Percentiles rank a stretch among this genome's conserved stretches.
These are phyloP conservation scores for Actenoides hombroni DNA, from an alignment of 2,113 vertebrate genomes.

Conservation along the genomic window DNA sequence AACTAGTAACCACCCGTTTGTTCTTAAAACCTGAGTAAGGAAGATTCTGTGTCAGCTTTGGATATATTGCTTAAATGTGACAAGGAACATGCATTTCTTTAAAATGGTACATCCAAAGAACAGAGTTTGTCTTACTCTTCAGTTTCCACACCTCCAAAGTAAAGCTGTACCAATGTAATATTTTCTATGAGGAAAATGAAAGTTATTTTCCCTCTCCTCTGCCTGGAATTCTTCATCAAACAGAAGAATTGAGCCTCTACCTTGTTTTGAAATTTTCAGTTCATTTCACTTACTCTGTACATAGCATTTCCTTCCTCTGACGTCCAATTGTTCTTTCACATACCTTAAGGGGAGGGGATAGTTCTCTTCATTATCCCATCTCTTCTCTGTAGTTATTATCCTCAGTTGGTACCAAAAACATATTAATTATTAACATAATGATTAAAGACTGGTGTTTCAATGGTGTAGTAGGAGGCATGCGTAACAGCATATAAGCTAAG, in stretches of 20 bases:
- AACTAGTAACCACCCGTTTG: not conserved
- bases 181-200: slow-evolving; percentile 1
- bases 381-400: not conserved
- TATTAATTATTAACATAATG: not conserved
- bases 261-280: not conserved
- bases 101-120: not conserved
- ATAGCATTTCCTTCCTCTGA: not conserved
- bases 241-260: not conserved
- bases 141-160: not conserved
- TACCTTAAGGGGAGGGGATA: not conserved
- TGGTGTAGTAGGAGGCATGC: not conserved
- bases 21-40: not conserved
- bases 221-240: not conserved
- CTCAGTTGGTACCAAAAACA: not conserved
- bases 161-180: not conserved
- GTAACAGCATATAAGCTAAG: not conserved
- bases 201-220: not conserved
- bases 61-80: not conserved
- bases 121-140: not conserved
- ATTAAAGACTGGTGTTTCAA: not conserved
- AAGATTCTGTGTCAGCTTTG: not conserved
- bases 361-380: not conserved
- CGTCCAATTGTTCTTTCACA: not conserved
- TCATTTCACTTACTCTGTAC: not conserved
- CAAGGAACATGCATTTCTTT: not conserved